Conservation (phyloP, 35 echinoderm and acorn worm species). For the Heliocidaris tuberculata region DNA sequence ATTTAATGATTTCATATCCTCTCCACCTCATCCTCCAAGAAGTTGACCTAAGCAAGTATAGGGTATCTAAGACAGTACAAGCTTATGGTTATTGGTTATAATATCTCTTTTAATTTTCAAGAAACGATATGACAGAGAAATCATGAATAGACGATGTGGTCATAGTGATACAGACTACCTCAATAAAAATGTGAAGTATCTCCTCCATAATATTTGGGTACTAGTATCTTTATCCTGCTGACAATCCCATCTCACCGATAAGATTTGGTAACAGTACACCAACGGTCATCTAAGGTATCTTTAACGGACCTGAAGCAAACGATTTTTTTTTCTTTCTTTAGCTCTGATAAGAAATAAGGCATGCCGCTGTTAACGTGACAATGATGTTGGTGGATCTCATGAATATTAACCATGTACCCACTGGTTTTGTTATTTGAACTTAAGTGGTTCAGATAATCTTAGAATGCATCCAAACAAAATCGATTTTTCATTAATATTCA, state of each 20-base stretch:
- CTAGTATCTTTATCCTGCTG: background rate
- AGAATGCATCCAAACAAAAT: background rate
- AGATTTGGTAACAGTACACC: background rate
- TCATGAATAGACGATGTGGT: background rate
- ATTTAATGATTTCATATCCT: too few relatives aligned
- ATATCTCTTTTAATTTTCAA: background rate
- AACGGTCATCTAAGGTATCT: background rate
- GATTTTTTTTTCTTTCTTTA: background rate
- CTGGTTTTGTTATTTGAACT: background rate
- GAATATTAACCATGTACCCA: background rate
- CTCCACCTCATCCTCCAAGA: too few relatives aligned
- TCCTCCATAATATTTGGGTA: background rate
- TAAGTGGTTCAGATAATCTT: background rate
- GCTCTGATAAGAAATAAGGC: background rate
- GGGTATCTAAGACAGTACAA: background rate
- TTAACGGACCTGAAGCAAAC: background rate
- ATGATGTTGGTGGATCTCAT: background rate
- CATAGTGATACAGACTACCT: background rate
- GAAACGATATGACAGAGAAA: background rate
- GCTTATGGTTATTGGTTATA: background rate
- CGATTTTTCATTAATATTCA: background rate
- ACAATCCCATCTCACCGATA: background rate
- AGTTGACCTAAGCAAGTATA: background rate
- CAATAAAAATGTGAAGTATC: background rate
- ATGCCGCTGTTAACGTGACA: background rate